Evolutionary conservation across 2,888 invertebrate species (phyloP).

Genomic region (Blera fallax): DNA sequence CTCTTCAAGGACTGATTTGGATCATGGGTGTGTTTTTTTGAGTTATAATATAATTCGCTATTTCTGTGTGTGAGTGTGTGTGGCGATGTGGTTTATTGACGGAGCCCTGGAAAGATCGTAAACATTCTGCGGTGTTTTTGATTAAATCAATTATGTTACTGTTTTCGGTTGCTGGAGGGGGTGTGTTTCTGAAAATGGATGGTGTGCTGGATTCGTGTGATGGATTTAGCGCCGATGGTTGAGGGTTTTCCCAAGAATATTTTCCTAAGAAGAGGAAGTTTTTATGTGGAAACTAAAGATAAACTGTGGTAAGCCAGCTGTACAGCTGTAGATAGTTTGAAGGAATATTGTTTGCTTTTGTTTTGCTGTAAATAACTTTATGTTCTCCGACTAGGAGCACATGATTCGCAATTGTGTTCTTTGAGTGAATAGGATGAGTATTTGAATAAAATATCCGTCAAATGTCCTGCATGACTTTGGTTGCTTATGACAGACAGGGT

Average conservation of each 20-base stretch:
- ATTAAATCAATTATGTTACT: constrained; percentile 69
- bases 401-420: too few species aligned
- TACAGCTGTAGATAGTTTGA: background rate
- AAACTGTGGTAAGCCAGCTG: background rate
- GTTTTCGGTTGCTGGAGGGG: constrained; percentile 15
- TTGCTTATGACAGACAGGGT: too few species aligned
- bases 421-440: too few species aligned
- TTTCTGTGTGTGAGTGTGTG: background rate
- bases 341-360: too few species aligned
- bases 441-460: too few species aligned
- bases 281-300: background rate
- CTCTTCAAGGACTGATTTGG: constrained; percentile 41
- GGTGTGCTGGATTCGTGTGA: constrained; percentile 1
- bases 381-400: too few species aligned
- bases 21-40: constrained; percentile 23
- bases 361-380: too few species aligned
- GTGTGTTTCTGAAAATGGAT: background rate
- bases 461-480: too few species aligned
- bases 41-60: background rate
- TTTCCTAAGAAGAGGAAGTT: background rate
- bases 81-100: constrained; percentile 64
- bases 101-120: constrained; percentile 57
- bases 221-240: constrained; percentile 34
- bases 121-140: constrained; percentile 68
- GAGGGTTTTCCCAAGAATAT: background rate